phyloP scores from a whole-genome alignment of 2,797 vertebrate genomes.

The Decapterus maruadsi region DNA sequence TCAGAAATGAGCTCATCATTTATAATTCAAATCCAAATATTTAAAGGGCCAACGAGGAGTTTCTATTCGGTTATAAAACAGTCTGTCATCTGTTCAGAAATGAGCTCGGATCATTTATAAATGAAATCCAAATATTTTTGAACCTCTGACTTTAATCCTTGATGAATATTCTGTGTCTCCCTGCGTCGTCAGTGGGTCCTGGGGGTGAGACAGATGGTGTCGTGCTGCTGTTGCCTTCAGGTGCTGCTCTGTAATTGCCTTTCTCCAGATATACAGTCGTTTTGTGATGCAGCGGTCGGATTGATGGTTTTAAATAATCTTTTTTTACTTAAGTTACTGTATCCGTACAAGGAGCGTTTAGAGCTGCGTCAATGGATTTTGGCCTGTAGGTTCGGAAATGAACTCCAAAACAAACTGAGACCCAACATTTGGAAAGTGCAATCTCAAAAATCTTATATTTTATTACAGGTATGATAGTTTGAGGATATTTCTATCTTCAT shows the following conservation, averaged over 20 bases:
- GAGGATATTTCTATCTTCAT: no score
- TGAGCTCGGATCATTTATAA: no score
- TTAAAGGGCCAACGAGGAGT: no score
- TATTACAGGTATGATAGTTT: no score
- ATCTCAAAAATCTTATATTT: no score
- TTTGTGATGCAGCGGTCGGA: constrained; percentile 8
- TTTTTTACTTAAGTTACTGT: constrained; percentile 1
- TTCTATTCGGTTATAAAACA: no score
- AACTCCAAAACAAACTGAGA: neutral
- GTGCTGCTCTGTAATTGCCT: constrained; percentile 16
- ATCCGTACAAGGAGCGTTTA: neutral
- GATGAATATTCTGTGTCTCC: constrained; percentile 8
- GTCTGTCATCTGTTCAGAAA: neutral
- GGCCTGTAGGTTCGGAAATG: neutral
- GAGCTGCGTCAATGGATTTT: neutral
- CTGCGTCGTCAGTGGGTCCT: neutral
- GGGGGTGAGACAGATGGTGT: constrained; percentile 57
- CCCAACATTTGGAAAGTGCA: no score
- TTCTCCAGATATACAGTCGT: constrained; percentile 20
- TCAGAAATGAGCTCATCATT: no score
- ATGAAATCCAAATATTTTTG: no score
- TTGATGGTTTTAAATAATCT: constrained; percentile 1
- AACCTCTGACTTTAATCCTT: no score
- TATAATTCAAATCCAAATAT: no score
- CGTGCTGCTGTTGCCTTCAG: constrained; percentile 40